Evolutionary conservation across 2,113 vertebrate species (phyloP), one percentile per base, ranked within the genome.

Genomic region (Ancistrus triradiatus): DNA sequence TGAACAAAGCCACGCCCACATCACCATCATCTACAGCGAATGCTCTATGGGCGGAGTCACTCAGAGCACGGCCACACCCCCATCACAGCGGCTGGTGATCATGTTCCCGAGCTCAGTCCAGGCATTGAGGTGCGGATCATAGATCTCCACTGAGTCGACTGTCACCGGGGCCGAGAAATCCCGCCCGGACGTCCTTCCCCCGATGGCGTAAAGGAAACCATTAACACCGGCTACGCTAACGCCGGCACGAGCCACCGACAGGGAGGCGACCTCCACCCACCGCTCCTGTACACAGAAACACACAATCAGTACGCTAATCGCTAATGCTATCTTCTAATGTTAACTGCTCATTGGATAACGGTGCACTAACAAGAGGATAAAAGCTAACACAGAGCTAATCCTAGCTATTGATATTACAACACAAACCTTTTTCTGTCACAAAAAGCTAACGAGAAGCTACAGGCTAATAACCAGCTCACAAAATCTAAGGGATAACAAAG

Each of bases 51-150:
- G n/a, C n/a, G n/a, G n/a, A n/a, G n/a, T n/a, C n/a, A n/a, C n/a
- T 15, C 75, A 98, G 33, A 98, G 88, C 55, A 97, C 92, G 35
- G 93, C 95, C 72, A 97, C 80, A 0, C 92, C 94, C 19, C 93
- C 95, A 49, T 98, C 95, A 2, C 93, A 98, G 74, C 95, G 94
- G 80, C 96, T 98, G 43, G 95, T 96, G 80, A 98, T 98, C 94
- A 98, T 98, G 78, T 95, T 94, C 73, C 93, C 88, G 0, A 95
- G 91, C 85, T 95, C 93, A 47, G 90, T 95, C 96, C 96, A 98
- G 4, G 90, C 91, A 75, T 98, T 95, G 78, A 90, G 86, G 63
- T 94, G 93, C 50, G 96, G 95, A 74, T 98, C 95, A 59, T 98
- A 98, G 80, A 97, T 90, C 80, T 98, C 96, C 49, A 98, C 96